These are phyloP conservation scores for Monopterus albus DNA, from an alignment of 2,113 vertebrate species.

Conservation along the genomic window DNA sequence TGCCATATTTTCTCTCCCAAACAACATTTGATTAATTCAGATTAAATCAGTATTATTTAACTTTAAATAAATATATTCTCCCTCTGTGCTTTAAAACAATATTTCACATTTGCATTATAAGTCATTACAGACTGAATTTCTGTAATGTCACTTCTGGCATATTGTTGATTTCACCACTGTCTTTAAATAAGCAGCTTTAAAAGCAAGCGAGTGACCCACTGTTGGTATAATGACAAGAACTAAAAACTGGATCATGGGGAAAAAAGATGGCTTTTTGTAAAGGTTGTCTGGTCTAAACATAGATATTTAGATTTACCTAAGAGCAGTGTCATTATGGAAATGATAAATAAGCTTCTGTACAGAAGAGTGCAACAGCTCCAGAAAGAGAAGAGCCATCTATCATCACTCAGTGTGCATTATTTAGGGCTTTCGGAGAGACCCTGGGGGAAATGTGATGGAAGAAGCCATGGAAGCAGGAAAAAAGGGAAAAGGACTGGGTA, in stretches of 20 bases:
- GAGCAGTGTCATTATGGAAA: constrained; percentile 60
- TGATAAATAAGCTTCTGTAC: constrained; percentile 68
- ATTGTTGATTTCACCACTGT: not conserved
- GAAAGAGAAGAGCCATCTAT: constrained; percentile 70
- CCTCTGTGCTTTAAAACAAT: not conserved
- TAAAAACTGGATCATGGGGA: constrained; percentile 62
- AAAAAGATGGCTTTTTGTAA: constrained; percentile 26
- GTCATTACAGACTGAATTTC: not conserved
- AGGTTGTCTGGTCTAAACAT: constrained; percentile 64
- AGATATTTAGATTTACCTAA: constrained; percentile 71
- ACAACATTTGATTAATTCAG: no score
- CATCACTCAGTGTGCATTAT: constrained; percentile 77
- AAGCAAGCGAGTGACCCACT: constrained; percentile 58
- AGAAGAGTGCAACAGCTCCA: constrained; percentile 56
- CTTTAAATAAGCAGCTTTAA: constrained; percentile 22
- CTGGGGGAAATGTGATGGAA: constrained; percentile 62
- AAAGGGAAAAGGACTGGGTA: constrained; percentile 26
- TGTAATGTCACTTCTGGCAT: not conserved
- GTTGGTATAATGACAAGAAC: constrained; percentile 40
- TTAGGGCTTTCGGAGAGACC: constrained; percentile 72
- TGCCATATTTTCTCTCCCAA: no score
- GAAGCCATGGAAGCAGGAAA: constrained; percentile 42
- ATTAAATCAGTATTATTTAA: no score
- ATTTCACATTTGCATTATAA: not conserved
- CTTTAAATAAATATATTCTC: not conserved